A percentile compares a stretch with the other conserved stretches of the same genome.
Evolutionary conservation across 2,797 vertebrate genomes (phyloP).

Genomic region (Catostomus latipinnis): DNA sequence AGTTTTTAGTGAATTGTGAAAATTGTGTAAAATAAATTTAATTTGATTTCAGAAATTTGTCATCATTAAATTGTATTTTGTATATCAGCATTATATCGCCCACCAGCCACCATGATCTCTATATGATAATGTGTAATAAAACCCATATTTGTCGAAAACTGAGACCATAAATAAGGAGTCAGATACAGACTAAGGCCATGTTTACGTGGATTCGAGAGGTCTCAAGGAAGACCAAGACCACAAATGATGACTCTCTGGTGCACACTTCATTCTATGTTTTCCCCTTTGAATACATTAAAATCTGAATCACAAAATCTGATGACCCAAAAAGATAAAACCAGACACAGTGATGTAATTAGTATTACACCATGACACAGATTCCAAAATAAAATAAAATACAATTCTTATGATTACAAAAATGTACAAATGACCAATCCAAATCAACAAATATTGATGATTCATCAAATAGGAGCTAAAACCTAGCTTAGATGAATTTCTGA

Average conservation of each 20-base stretch:
- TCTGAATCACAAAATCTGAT: background rate
- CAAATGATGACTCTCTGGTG: background rate
- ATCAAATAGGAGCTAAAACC: background rate
- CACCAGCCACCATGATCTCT: no score
- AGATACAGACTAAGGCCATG: no score
- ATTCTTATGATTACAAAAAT: background rate
- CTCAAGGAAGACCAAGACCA: background rate
- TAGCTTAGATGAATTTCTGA: constrained; percentile 1
- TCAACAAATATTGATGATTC: no score
- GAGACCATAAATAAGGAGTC: no score
- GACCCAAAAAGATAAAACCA: constrained; percentile 10
- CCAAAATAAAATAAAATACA: background rate
- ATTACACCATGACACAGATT: background rate
- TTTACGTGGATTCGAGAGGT: no score
- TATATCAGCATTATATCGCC: no score
- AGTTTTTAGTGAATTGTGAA: background rate
- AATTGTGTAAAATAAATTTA: no score
- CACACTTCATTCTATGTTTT: background rate
- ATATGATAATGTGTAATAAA: no score
- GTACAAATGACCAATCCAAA: background rate
- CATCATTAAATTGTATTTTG: no score
- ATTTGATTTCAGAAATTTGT: background rate
- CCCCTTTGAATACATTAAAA: background rate
- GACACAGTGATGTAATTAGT: background rate
- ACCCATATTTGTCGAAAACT: no score